Conservation (phyloP, 2,797 vertebrate genomes). For the Helostoma temminkii region DNA sequence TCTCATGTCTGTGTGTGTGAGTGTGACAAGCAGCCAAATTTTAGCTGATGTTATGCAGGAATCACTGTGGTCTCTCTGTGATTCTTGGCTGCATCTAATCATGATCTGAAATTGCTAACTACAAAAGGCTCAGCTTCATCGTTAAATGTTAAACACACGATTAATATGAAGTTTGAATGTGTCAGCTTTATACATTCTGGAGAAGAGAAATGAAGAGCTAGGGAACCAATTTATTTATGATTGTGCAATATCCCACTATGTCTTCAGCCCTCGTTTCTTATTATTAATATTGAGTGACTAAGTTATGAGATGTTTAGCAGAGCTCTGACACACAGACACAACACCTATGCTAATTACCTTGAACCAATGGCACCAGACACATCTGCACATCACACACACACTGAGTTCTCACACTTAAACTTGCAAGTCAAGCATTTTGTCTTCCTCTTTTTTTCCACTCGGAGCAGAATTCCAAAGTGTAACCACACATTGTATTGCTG, state of each 20-base stretch:
- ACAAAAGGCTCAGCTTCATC: background rate
- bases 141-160: background rate
- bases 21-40: background rate
- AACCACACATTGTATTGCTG: conserved; percentile 53
- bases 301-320: conserved; percentile 11
- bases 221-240: background rate
- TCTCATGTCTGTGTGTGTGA: background rate
- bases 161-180: background rate
- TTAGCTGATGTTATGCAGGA: conserved; percentile 17
- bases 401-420: conserved; percentile 25
- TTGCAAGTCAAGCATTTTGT: conserved; percentile 59
- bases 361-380: conserved; percentile 55
- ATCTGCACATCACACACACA: conserved; percentile 48
- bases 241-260: background rate
- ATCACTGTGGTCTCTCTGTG: conserved; percentile 1
- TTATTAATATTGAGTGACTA: no score
- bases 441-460: background rate
- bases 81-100: conserved; percentile 22
- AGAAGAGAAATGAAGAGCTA: background rate
- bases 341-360: conserved; percentile 39
- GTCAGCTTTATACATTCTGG: background rate
- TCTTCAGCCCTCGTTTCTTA: background rate
- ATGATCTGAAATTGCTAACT: conserved; percentile 2
- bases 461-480: conserved; percentile 49
- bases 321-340: conserved; percentile 4